These are phyloP conservation scores for Xestoiulus laeticollis DNA, from an alignment of 2,888 invertebrate genomes.

Conservation along the genomic window DNA sequence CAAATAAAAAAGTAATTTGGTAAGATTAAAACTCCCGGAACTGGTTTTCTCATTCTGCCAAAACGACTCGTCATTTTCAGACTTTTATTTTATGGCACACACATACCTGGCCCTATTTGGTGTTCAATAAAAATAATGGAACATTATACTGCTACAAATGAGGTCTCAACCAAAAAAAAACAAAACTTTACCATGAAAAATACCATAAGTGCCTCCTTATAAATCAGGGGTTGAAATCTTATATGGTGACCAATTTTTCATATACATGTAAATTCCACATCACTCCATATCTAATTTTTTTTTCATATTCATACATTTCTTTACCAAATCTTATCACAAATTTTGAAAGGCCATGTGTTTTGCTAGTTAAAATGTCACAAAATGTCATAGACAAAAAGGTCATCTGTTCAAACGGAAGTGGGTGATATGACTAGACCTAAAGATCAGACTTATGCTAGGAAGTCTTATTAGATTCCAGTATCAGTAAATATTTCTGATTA, in stretches of 20 bases:
- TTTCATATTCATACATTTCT: too few species aligned
- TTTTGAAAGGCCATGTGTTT: slow-evolving; percentile 9
- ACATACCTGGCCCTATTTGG: not conserved
- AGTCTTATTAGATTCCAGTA: not conserved
- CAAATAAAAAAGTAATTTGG: not conserved
- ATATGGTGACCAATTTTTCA: too few species aligned
- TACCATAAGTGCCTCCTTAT: too few species aligned
- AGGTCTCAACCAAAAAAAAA: too few species aligned
- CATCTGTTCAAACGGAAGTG: not conserved
- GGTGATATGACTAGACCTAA: not conserved
- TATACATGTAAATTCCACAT: too few species aligned
- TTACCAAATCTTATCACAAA: too few species aligned
- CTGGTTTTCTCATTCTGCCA: not conserved
- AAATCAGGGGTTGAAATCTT: too few species aligned
- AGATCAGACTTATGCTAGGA: not conserved
- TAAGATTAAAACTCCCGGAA: slow-evolving; percentile 9
- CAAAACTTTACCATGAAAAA: too few species aligned
- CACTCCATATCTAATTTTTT: too few species aligned
- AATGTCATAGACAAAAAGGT: not conserved
- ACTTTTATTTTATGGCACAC: not conserved
- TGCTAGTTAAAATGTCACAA: not conserved
- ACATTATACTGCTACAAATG: too few species aligned
- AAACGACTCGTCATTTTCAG: not conserved
- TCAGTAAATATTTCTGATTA: not conserved
- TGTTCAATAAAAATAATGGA: not conserved